Conservation (phyloP, 2,113 vertebrate genomes). For the Brachypodius melanocephalos region DNA sequence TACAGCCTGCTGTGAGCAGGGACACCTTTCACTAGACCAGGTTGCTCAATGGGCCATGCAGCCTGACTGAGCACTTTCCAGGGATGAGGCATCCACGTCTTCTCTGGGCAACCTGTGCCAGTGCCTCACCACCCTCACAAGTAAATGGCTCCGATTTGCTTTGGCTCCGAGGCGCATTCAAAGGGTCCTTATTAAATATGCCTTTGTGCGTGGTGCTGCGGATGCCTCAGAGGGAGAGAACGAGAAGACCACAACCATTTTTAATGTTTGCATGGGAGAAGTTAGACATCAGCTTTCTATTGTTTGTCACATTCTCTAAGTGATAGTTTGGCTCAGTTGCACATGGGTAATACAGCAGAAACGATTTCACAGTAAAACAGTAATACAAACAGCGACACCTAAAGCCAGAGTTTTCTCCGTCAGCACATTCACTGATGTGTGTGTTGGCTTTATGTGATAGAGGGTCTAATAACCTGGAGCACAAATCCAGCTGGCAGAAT, state of each 20-base stretch:
- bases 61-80: not conserved
- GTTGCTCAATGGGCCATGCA: not conserved
- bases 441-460: accelerated
- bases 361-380: not conserved
- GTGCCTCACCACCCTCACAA: not conserved
- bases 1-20: too few species aligned
- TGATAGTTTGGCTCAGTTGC: not conserved
- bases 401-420: not conserved
- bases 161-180: not conserved
- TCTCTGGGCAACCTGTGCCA: not conserved
- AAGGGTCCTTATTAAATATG: not conserved
- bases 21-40: not conserved
- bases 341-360: not conserved
- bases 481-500: not conserved
- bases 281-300: not conserved
- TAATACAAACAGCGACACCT: not conserved
- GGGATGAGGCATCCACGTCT: not conserved
- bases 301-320: not conserved
- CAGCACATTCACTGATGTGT: accelerated
- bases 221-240: not conserved
- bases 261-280: not conserved
- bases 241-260: not conserved
- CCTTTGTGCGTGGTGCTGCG: accelerated
- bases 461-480: not conserved
- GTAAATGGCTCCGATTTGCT: not conserved